Percentiles rank a stretch among this genome's conserved stretches.
Conservation (phyloP, 2,113 vertebrate genomes). For the Bubo bubo region DNA sequence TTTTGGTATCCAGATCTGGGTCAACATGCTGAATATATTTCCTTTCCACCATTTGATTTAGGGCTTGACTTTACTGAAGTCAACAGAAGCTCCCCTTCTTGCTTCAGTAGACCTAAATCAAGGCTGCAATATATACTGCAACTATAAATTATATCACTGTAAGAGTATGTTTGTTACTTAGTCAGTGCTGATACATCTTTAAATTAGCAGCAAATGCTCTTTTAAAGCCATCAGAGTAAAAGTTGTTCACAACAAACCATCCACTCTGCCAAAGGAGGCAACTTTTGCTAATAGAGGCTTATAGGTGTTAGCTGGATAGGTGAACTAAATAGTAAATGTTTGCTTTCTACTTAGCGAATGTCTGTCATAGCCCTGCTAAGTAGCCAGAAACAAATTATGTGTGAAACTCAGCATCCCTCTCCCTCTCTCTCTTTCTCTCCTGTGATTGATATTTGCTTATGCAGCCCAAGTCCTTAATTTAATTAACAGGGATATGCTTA, state of each 20-base stretch:
- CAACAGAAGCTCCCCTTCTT: not conserved
- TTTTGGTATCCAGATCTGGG: fast-evolving
- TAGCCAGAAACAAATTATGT: constrained; percentile 67
- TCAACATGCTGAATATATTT: not conserved
- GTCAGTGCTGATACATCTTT: not conserved
- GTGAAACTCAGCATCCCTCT: constrained; percentile 57
- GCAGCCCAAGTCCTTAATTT: constrained; percentile 49
- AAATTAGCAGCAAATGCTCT: not conserved
- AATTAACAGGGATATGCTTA: constrained; percentile 62
- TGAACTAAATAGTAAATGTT: constrained; percentile 17
- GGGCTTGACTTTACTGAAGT: not conserved
- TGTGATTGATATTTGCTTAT: constrained; percentile 58
- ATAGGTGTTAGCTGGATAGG: not conserved
- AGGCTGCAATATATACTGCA: too few relatives aligned
- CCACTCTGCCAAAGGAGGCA: not conserved
- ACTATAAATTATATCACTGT: fast-evolving
- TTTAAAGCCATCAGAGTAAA: not conserved
- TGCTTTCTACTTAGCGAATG: constrained; percentile 41
- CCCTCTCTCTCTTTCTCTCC: constrained; percentile 12
- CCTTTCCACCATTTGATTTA: not conserved
- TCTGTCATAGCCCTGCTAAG: constrained; percentile 56
- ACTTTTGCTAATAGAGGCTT: constrained; percentile 5
- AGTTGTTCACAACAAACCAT: not conserved
- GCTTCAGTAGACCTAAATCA: not conserved
- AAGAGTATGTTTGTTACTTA: not conserved